Base-by-base conservation (phyloP, 1,140 invertebrate species). In the Sipha flava region DNA sequence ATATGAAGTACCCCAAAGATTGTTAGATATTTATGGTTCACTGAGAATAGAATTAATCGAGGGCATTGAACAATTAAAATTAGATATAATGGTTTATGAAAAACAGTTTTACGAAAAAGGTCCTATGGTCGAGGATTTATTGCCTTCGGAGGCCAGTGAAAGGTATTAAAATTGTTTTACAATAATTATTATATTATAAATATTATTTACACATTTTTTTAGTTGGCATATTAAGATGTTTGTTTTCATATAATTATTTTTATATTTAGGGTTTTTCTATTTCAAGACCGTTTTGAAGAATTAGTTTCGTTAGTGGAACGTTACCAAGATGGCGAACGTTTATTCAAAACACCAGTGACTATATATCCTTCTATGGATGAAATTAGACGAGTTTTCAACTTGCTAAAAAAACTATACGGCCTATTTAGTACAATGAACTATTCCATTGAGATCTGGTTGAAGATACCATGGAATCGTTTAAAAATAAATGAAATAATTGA, bases 401-500 rank as follows among this genome's bases (percentile, higher is more conserved):
- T 98, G 9, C 87, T 98, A 1, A 96, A 98, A 86, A 98, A 98
- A 85, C 87, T 98, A 0, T 98, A 98, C 83, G 95, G 96, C 84
- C 86, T 98, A 1, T 98, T 98, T 84, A 97, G 98, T 85, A 94
- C 96, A 83, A 96, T 98, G 0, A 96, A 98, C 80, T 95, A 66
- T 54, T 89, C 95, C 81, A 95, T 98, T 12, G 95, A 93, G 85
- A 95, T 94, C 82, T 98, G 98, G 86, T 97, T 98, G 82, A 95
- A 98, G 83, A 98, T 98, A 83, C 91, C 94, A 0, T 98, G 96
- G 96, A 91, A 90, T 37, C 95, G 97, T 84, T 94, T 98, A 1
- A 96, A 98, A 83, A 96, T 98, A 82, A 96, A 98, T 85, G 95
- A 97, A 84, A 98, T 98, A 81, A 98, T 97, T 84, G 96, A 96